These are phyloP conservation scores for Sclerurus mexicanus DNA, from an alignment of 2,113 vertebrate genomes.

Conservation along the genomic window DNA sequence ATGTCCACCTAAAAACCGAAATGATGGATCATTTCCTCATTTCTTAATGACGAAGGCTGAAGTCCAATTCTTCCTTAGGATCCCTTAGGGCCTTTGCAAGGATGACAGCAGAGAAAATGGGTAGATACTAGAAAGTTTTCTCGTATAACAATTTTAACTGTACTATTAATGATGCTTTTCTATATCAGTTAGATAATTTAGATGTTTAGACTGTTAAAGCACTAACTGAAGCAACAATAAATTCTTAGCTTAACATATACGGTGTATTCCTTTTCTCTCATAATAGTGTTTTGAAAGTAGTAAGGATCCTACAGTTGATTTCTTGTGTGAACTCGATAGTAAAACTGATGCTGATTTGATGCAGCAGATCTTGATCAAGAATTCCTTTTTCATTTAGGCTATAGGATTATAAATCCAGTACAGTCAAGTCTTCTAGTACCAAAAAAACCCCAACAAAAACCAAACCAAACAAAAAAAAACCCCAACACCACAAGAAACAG, in stretches of 20 bases:
- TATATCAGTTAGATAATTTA: background rate
- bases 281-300: background rate
- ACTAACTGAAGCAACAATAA: background rate
- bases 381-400: background rate
- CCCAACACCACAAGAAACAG: no score
- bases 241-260: background rate
- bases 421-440: background rate
- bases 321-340: background rate
- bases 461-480: background rate
- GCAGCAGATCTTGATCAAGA: background rate
- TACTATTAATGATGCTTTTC: background rate
- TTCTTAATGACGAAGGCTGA: background rate
- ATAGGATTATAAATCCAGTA: background rate
- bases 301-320: background rate
- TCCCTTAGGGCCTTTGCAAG: background rate
- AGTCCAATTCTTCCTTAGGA: background rate
- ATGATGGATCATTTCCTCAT: background rate
- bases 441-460: background rate
- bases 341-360: background rate
- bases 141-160: background rate
- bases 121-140: background rate
- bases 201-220: background rate
- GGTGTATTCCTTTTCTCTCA: background rate
- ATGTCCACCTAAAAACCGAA: background rate
- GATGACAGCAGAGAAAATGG: background rate